These are phyloP conservation scores for Resseliella maxima DNA, from an alignment of 2,888 invertebrate species.

Conservation along the genomic window DNA sequence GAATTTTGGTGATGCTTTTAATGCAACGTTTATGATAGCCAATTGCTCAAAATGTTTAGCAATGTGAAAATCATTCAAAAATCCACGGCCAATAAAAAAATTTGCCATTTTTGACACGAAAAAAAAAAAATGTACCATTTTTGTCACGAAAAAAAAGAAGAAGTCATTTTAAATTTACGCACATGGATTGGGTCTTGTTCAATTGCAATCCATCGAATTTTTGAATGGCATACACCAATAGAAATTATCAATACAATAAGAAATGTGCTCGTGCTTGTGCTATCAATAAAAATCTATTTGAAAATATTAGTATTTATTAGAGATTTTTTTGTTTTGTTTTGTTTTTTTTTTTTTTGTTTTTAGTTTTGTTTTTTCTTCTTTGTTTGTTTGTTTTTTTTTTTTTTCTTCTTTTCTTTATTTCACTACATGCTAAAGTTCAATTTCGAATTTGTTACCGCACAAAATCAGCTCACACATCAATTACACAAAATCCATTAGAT, in stretches of 20 bases:
- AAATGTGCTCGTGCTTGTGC: constrained; percentile 31
- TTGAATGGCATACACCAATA: neutral
- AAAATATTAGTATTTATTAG: neutral
- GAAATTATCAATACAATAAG: neutral
- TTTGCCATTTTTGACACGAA: neutral
- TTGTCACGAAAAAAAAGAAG: too few relatives aligned
- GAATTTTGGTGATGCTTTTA: neutral
- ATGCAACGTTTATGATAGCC: neutral
- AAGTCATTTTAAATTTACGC: too few relatives aligned
- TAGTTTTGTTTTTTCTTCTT: too few relatives aligned
- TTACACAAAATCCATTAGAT: neutral
- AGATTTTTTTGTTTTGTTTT: neutral
- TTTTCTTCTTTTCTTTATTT: too few relatives aligned
- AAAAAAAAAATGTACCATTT: neutral
- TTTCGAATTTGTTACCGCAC: neutral
- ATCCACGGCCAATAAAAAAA: too few relatives aligned
- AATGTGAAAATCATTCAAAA: too few relatives aligned
- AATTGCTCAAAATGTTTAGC: too few relatives aligned
- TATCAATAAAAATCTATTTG: constrained; percentile 44
- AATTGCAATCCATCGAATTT: neutral
- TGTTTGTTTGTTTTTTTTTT: too few relatives aligned
- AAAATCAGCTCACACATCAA: neutral
- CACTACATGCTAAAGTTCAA: too few relatives aligned
- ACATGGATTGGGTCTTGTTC: too few relatives aligned
- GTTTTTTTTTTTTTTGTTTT: neutral